phyloP scores from a whole-genome alignment of 2,888 invertebrate genomes.

The Leistus spinibarbis region DNA sequence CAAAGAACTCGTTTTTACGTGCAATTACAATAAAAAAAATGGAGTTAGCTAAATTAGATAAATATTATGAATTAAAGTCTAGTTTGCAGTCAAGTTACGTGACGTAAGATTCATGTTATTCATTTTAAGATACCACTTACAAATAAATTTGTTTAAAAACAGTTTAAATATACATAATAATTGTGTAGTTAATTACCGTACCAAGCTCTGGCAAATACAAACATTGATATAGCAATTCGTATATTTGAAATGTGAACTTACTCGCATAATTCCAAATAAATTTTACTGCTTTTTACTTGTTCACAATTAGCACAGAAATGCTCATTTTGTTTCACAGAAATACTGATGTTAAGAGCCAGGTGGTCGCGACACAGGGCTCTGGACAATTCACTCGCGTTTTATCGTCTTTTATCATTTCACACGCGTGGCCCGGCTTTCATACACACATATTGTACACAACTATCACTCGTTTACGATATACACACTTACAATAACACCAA shows the following conservation, averaged over 20 bases:
- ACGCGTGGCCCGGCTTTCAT: constrained; percentile 19
- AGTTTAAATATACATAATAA: neutral
- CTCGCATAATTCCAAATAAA: constrained; percentile 33
- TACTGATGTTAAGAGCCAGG: constrained; percentile 52
- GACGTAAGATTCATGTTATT: neutral
- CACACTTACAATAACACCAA: constrained; percentile 23
- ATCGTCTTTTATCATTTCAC: constrained; percentile 35
- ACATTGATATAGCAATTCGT: constrained; percentile 15
- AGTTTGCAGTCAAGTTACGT: neutral
- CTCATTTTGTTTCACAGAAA: constrained; percentile 51
- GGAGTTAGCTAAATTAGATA: neutral
- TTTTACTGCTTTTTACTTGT: constrained; percentile 23
- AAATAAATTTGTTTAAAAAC: too few species aligned
- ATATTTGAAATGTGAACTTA: constrained; percentile 19
- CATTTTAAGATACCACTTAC: neutral
- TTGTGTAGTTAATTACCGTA: neutral
- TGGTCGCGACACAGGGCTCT: constrained; percentile 48
- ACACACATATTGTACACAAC: constrained; percentile 14
- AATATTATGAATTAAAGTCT: neutral
- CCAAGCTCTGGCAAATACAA: constrained; percentile 5
- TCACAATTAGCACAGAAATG: constrained; percentile 35
- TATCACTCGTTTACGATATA: constrained; percentile 23
- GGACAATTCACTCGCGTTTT: constrained; percentile 37
- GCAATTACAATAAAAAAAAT: neutral
- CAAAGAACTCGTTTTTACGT: neutral